phyloP scores from a whole-genome alignment of 1,140 invertebrate genomes.

The Microvelia longipes region DNA sequence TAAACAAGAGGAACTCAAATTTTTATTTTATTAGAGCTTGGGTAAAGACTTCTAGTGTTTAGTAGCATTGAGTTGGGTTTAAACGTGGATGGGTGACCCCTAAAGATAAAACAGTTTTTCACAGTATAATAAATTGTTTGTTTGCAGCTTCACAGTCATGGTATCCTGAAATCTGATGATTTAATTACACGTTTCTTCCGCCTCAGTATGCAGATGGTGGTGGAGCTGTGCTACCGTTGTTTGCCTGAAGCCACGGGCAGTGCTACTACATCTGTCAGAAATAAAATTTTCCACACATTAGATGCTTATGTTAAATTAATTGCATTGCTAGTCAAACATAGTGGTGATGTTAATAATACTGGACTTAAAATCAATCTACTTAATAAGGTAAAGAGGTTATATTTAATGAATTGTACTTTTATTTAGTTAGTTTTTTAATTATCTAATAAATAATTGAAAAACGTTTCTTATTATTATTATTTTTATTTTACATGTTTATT shows the following conservation, averaged over 20 bases:
- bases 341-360: constrained; percentile 70
- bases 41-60: too few species aligned
- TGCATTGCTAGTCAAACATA: constrained; percentile 89
- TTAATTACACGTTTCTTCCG: constrained; percentile 94
- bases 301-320: constrained; percentile 92
- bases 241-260: constrained; percentile 51
- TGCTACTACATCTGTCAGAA: constrained; percentile 23
- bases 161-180: constrained; percentile 94
- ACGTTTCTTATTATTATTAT: too few species aligned
- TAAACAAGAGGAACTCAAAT: too few species aligned
- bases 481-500: too few species aligned
- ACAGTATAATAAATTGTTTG: too few species aligned
- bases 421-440: too few species aligned
- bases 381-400: constrained; percentile 70
- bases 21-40: too few species aligned
- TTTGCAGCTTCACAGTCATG: constrained; percentile 85
- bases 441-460: too few species aligned
- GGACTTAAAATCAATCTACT: constrained; percentile 91
- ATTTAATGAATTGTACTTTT: too few species aligned
- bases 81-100: too few species aligned
- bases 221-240: constrained; percentile 80
- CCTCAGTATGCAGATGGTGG: constrained; percentile 89
- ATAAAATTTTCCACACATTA: constrained; percentile 86
- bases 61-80: too few species aligned
- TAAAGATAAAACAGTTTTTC: too few species aligned